These are phyloP conservation scores for Ganaspis brasiliensis DNA, from an alignment of 2,888 invertebrate species.

Conservation along the genomic window DNA sequence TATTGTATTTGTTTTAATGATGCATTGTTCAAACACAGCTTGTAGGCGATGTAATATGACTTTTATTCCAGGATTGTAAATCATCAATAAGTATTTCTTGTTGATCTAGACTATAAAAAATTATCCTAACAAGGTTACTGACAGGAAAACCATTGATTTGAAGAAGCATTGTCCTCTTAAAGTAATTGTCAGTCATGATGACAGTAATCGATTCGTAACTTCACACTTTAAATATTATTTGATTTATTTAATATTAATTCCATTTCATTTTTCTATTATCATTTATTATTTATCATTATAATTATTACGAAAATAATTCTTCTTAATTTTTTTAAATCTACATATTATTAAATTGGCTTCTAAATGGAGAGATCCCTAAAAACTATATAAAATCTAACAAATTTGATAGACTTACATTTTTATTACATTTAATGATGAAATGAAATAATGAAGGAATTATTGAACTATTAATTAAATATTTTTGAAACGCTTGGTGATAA, in stretches of 20 bases:
- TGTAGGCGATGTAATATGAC: constrained; percentile 28
- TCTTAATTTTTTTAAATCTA: too few relatives aligned
- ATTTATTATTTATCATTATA: too few relatives aligned
- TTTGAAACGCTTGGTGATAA: too few relatives aligned
- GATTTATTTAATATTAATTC: neutral
- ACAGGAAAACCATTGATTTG: constrained; percentile 1
- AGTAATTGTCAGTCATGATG: neutral
- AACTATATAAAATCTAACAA: too few relatives aligned
- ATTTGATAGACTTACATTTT: too few relatives aligned
- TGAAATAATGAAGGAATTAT: too few relatives aligned
- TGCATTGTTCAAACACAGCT: constrained; percentile 22
- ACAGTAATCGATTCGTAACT: neutral
- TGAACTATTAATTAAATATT: too few relatives aligned
- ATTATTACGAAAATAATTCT: too few relatives aligned
- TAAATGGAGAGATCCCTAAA: too few relatives aligned
- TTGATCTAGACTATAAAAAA: constrained; percentile 31
- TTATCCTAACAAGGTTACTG: constrained; percentile 22
- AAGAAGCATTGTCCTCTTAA: neutral
- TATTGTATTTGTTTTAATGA: constrained; percentile 43
- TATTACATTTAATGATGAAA: too few relatives aligned
- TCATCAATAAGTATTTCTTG: constrained; percentile 38
- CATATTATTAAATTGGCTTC: too few relatives aligned
- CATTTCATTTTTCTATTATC: neutral
- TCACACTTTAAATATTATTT: neutral
- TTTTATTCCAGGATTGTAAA: constrained; percentile 33